These are phyloP conservation scores for Platysternon megacephalum DNA, from an alignment of 2,113 vertebrate genomes.

Conservation along the genomic window DNA sequence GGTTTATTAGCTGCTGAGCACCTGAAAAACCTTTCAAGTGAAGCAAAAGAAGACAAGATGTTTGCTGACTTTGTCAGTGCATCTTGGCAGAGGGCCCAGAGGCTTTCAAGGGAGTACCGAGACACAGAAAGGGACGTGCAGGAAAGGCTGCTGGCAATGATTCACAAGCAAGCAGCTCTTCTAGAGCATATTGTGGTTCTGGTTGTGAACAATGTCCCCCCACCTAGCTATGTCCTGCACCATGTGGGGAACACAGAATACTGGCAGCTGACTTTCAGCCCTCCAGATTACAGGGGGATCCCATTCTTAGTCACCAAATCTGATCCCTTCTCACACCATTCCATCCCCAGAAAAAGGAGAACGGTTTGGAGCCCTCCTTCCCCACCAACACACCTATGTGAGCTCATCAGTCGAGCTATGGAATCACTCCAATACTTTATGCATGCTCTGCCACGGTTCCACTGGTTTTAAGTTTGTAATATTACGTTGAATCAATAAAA, in stretches of 20 bases:
- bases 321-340: neutral
- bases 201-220: neutral
- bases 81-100: neutral
- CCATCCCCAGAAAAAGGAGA: neutral
- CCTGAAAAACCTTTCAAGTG: neutral
- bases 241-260: neutral
- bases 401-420: neutral
- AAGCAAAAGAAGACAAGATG: neutral
- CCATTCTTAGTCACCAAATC: neutral
- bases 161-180: neutral
- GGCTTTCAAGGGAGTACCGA: neutral
- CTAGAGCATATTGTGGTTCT: neutral
- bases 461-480: neutral
- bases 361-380: neutral
- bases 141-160: neutral
- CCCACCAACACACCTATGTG: neutral
- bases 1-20: neutral
- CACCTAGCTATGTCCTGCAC: neutral
- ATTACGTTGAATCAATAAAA: neutral
- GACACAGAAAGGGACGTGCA: neutral
- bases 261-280: neutral
- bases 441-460: neutral
- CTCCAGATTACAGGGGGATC: neutral
- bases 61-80: neutral
- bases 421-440: neutral